phyloP scores from a whole-genome alignment of 1,140 invertebrate species.

The Eurosta solidaginis region DNA sequence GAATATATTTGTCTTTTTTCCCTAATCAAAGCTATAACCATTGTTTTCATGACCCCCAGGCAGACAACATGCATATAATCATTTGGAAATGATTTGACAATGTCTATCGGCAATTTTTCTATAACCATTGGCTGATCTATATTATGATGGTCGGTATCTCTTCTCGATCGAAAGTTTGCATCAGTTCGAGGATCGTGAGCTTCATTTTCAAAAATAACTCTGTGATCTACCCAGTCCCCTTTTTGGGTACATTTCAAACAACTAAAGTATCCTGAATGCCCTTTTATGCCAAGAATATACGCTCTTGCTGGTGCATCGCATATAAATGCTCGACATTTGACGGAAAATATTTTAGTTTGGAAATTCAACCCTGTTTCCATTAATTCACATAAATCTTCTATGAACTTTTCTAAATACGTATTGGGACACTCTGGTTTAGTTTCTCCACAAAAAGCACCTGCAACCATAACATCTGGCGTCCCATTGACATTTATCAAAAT shows the following conservation, averaged over 20 bases:
- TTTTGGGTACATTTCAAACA: background rate
- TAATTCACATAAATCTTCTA: no score
- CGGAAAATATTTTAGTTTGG: background rate
- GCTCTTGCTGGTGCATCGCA: no score
- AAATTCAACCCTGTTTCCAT: background rate
- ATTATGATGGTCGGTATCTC: slow-evolving; percentile 22
- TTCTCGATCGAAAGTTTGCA: background rate
- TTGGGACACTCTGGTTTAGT: no score
- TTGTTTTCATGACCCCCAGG: background rate
- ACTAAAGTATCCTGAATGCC: no score
- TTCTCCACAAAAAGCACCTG: no score
- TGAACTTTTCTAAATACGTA: no score
- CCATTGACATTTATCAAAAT: no score
- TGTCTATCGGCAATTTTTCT: slow-evolving; percentile 16
- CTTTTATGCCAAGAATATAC: no score
- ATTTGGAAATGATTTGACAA: background rate
- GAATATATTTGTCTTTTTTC: background rate
- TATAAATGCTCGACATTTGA: background rate
- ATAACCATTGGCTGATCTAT: background rate
- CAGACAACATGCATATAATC: slow-evolving; percentile 25
- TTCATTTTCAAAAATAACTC: slow-evolving; percentile 17
- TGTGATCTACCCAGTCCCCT: background rate
- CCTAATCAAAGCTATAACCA: background rate
- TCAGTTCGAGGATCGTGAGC: slow-evolving; percentile 1
- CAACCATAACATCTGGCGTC: no score